Evolutionary conservation across 2,888 invertebrate species (phyloP).

Genomic region (Megamerina dolium): DNA sequence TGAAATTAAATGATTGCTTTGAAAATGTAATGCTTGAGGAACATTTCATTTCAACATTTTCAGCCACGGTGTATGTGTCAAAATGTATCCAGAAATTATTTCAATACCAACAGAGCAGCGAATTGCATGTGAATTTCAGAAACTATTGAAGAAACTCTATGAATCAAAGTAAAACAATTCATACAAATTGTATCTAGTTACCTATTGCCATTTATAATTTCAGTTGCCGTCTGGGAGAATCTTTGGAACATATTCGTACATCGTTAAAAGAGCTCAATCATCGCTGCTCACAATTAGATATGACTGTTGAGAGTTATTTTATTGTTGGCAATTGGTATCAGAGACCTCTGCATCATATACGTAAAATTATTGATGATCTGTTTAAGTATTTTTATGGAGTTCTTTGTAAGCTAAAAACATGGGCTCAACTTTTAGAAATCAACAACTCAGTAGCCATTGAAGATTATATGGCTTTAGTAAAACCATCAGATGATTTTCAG

Average conservation of each 20-base stretch:
- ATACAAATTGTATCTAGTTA: constrained; percentile 1
- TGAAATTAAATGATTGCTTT: neutral
- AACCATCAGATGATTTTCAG: constrained; percentile 29
- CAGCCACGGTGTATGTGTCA: constrained; percentile 25
- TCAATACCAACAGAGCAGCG: constrained; percentile 29
- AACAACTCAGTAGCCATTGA: constrained; percentile 29
- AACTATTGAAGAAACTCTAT: constrained; percentile 23
- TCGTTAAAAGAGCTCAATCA: constrained; percentile 22
- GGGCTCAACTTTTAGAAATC: constrained; percentile 34
- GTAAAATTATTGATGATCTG: constrained; percentile 32
- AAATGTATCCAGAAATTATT: constrained; percentile 34
- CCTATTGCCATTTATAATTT: no score
- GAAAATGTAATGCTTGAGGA: no score
- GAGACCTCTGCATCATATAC: constrained; percentile 28
- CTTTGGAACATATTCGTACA: constrained; percentile 20
- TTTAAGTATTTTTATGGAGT: constrained; percentile 34
- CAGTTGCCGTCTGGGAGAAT: constrained; percentile 15
- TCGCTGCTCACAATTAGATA: constrained; percentile 25
- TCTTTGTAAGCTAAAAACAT: constrained; percentile 31
- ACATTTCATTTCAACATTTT: constrained; percentile 3
- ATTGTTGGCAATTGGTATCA: constrained; percentile 33
- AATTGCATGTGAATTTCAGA: constrained; percentile 26
- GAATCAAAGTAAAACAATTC: constrained; percentile 29
- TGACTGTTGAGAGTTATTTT: constrained; percentile 27
- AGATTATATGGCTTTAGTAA: constrained; percentile 29